Evolutionary conservation across 2,888 invertebrate genomes (phyloP), one percentile per base, ranked within the genome.

Genomic region (Apamea epomidion): DNA sequence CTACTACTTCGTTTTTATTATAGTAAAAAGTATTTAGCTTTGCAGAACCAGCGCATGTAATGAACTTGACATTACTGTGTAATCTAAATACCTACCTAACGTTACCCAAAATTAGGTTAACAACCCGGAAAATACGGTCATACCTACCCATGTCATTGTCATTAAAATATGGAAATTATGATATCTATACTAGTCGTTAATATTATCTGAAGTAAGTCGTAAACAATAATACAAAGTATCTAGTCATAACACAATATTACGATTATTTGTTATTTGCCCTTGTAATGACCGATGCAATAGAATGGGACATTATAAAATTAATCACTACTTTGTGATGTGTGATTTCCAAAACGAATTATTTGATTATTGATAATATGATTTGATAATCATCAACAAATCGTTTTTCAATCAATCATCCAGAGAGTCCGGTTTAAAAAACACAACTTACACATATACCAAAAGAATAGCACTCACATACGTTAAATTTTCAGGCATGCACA

Each of bases 281-380:
- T 85, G 82, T 67, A 42, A 48, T 75, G 78, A 78, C 70, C 64
- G 62, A 86, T 76, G 45, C 71, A 62, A 58, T 65, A 16, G n/a
- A 81, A 70, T 65, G 62, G 71, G 71, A 70, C 58, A 67, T 73
- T 51, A 51, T 70, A 8, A 32, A 68, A 70, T 32, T 5, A 25
- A 51, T 70, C 16, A 51, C 8, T 16, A 25, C 25, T 51, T 54
- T 32, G 25, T 54, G 32, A 54, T 32, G 21, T 29, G 2, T 48
- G n/a, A 18, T 48, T 69, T 69, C 29, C 12, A 48, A n/a, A 60
- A 60, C 14, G 0, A 29, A 29, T 29, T 60, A 29, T 29, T 29
- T 29, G n/a, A 29, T 60, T 29, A 60, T 25, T 54, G 54, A 54
- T 18, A 51, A 51, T 51, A 51, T 51, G 21, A 21, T 54, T 18